Conservation (phyloP, 2,113 vertebrate species). For the Mustelus asterias region DNA sequence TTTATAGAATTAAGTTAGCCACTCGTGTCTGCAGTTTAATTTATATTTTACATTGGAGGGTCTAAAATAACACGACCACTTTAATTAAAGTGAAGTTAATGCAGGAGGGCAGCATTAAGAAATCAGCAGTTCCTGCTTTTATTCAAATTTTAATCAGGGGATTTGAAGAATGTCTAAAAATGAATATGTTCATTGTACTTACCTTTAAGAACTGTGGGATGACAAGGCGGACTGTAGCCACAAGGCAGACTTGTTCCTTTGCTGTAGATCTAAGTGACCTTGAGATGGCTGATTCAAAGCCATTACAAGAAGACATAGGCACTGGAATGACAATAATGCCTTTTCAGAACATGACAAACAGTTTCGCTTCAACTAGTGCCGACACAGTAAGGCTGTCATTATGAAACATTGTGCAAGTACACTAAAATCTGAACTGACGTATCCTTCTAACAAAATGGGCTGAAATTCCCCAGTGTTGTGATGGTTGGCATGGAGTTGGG, state of each 20-base stretch:
- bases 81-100: not conserved
- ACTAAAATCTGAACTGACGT: not conserved
- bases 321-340: slow-evolving; percentile 53
- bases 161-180: not conserved
- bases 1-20: not conserved
- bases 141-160: not conserved
- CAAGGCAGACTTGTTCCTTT: slow-evolving; percentile 80
- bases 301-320: slow-evolving; percentile 73
- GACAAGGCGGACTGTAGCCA: slow-evolving; percentile 78
- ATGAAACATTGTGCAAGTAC: not conserved
- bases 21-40: not conserved
- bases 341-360: not conserved
- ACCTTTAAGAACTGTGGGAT: slow-evolving; percentile 75
- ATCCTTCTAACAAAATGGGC: not conserved
- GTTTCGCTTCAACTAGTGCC: not conserved
- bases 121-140: not conserved
- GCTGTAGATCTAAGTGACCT: slow-evolving; percentile 67
- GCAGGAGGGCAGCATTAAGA: not conserved
- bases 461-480: not conserved
- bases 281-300: slow-evolving; percentile 63
- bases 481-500: not conserved
- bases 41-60: no score
- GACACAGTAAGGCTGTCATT: not conserved
- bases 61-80: not conserved
- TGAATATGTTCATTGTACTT: slow-evolving; percentile 42